Evolutionary conservation across 2,888 invertebrate genomes (phyloP).

Genomic region (Pammene fasciana): DNA sequence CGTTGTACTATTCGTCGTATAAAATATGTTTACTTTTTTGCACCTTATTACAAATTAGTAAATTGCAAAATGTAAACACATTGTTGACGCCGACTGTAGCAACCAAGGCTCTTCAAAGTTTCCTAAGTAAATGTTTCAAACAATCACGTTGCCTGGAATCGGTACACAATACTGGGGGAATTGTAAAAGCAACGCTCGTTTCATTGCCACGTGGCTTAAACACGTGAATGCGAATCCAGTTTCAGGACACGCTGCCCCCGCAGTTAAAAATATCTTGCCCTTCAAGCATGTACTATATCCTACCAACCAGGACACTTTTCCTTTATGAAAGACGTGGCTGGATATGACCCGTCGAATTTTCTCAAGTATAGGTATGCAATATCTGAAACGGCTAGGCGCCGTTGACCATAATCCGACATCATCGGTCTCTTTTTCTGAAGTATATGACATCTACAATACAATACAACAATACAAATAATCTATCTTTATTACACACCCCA

Average conservation of each 20-base stretch:
- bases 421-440: too few species aligned
- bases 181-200: conserved; percentile 57
- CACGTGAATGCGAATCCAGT: conserved; percentile 51
- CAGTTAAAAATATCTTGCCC: conserved; percentile 12
- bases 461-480: too few species aligned
- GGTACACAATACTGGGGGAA: conserved; percentile 51
- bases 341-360: too few species aligned
- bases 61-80: too few species aligned
- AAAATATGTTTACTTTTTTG: too few species aligned
- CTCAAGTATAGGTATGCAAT: too few species aligned
- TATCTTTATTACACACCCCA: not conserved
- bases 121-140: conserved; percentile 43
- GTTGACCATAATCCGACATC: too few species aligned
- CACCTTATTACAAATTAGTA: too few species aligned
- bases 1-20: too few species aligned
- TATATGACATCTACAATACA: too few species aligned
- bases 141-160: conserved; percentile 52
- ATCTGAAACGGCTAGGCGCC: too few species aligned
- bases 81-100: not conserved
- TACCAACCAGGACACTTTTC: not conserved
- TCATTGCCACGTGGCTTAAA: conserved; percentile 52
- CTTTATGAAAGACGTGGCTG: too few species aligned
- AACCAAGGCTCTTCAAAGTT: conserved; percentile 35
- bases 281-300: not conserved
- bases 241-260: conserved; percentile 33